Evolutionary conservation across 2,797 vertebrate genomes (phyloP), one percentile per base, ranked within the genome.

Genomic region (Simalia tracyae): DNA sequence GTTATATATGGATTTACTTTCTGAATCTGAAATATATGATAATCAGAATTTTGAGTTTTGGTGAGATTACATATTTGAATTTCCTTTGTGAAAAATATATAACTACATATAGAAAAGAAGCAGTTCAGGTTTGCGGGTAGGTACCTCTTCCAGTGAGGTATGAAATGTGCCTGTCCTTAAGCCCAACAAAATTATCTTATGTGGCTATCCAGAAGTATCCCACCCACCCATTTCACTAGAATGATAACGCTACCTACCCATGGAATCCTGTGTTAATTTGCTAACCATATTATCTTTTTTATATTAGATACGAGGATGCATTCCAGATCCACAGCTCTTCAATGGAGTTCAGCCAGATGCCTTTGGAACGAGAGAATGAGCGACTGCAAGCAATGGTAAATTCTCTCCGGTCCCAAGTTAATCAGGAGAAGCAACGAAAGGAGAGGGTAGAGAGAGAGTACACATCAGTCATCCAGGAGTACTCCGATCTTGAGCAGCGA

Each of bases 391-490:
- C 98, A 92, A 97, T 98, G 66, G 98, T 99, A 56, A 97, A 98
- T 0, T 98, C 98, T 1, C 97, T 99, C 95, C 98, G 98, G 1
- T 96, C 98, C 0, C 98, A 99, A 89, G 98, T 99, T 96, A 97
- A 98, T 86, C 96, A 97, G 4, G 99, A 99, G 97, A 98, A 99
- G 1, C 98, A 98, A 89, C 97, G 97, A 90, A 98, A 98, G 76
- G 99, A 99, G 95, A 95, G 97, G 0, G 98, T 98, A 0, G 99
- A 99, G 97, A 97, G 97, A 0, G 99, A 99, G 95, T 99, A 98
- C 66, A 95, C 97, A 0, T 97, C 96, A 0, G 98, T 99, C 72
- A 98, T 99, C 76, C 98, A 98, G 94, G 99, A 99, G 98, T 99
- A 98, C 36, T 97, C 99, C 0, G 98, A 98, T 14, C 98, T 99